Evolutionary conservation across 2,113 vertebrate species (phyloP), one percentile per base, ranked within the genome.

Genomic region (Xenotilapia caudafasciata): DNA sequence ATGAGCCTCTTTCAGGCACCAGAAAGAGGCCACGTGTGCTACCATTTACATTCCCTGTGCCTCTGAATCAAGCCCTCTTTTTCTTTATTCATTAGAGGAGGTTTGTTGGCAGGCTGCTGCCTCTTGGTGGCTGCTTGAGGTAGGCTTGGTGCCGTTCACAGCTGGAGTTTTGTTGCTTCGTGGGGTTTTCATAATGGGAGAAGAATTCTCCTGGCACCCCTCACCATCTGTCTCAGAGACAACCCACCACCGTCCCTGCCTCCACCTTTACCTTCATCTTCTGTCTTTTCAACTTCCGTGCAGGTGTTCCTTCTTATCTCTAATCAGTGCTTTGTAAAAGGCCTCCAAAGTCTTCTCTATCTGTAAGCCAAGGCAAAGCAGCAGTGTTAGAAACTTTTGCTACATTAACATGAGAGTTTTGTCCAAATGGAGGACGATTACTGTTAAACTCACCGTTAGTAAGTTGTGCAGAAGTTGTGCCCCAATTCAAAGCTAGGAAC

Each of bases 181-280:
- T 83, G 83, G 86, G 60, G 86, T 73, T 92, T 88, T 90, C 60
- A 82, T 90, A 82, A 90, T 79, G 77, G 56, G 75, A 77, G 19
- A 26, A 28, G 62, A 19, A 40, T 73, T 73, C 88, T 92, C 82
- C 51, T 73, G 7, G 70, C 17, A 8, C 82, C 75, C 58, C 60
- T 65, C 47, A 15, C 89, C 94, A 94, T 93, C 91, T 95, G 93
- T 89, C 88, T 91, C 15, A 17, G 92, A 83, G 88, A 91, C 73
- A 55, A 68, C 62, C 77, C 70, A 49, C 79, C 15, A 35, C 5
- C 31, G 3, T 85, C 45, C 42, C 40, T 17, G 49, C 45, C 65
- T 86, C 70, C 79, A 77, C 65, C 85, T 80, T 83, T 31, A 35
- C 68, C 70, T 65, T 13, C 23, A 15, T 79, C 26, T 40, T 62